A percentile compares a stretch with the other conserved stretches of the same genome.
phyloP scores from a whole-genome alignment of 2,888 invertebrate genomes.

The Harpagoxenus sublaevis region DNA sequence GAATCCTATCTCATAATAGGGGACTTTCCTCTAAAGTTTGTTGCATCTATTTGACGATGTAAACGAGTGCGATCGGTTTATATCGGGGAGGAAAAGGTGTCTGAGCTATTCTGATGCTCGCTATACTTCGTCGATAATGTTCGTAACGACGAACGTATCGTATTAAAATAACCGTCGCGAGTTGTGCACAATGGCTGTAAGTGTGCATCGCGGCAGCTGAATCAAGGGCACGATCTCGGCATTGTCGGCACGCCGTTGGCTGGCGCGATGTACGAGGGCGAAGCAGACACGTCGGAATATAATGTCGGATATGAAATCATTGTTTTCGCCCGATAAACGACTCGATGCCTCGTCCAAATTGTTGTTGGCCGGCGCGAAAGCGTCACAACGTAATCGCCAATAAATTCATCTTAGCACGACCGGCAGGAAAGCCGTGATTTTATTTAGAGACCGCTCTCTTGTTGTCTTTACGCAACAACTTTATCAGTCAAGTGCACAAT shows the following conservation, averaged over 20 bases:
- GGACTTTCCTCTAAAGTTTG: too few relatives aligned
- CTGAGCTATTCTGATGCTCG: background rate
- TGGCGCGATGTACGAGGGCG: background rate
- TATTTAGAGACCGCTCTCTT: slow-evolving; percentile 3
- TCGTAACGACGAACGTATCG: slow-evolving; percentile 11
- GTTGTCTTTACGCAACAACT: slow-evolving; percentile 8
- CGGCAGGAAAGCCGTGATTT: slow-evolving; percentile 14
- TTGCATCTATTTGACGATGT: background rate
- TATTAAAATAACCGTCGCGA: slow-evolving; percentile 27
- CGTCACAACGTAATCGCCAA: slow-evolving; percentile 20
- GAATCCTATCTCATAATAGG: too few relatives aligned
- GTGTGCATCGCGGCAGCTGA: background rate
- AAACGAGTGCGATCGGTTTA: background rate
- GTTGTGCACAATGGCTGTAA: slow-evolving; percentile 16
- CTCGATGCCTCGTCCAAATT: slow-evolving; percentile 29
- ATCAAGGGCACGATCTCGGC: slow-evolving; percentile 42
- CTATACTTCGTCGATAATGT: background rate
- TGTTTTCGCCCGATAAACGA: slow-evolving; percentile 29
- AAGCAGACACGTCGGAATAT: background rate
- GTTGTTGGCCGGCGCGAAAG: slow-evolving; percentile 29
- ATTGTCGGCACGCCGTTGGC: slow-evolving; percentile 18
- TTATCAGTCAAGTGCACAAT: background rate
- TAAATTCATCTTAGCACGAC: slow-evolving; percentile 21
- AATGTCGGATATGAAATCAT: slow-evolving; percentile 42
- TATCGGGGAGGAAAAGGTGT: background rate